Evolutionary conservation across 2,113 vertebrate genomes (phyloP).

Genomic region (Ranitomeya variabilis): DNA sequence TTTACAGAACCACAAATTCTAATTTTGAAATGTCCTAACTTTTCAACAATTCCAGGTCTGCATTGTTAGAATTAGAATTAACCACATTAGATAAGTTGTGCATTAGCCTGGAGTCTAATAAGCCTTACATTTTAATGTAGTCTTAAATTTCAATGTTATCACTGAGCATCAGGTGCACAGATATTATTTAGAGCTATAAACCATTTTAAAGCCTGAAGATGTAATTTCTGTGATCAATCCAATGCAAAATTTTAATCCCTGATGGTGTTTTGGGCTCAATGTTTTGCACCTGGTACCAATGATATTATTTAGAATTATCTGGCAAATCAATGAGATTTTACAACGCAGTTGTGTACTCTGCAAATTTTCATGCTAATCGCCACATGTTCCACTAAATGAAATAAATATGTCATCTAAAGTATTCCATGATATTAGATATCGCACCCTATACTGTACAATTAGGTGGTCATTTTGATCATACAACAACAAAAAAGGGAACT

Average conservation of each 20-base stretch:
- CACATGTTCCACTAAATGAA: background rate
- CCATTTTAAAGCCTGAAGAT: background rate
- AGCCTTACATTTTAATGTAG: background rate
- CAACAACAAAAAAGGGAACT: too few species aligned
- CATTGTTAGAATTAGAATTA: background rate
- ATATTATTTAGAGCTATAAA: constrained; percentile 18
- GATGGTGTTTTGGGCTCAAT: constrained; percentile 1
- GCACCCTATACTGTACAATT: background rate
- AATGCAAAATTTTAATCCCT: background rate
- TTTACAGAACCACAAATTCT: background rate
- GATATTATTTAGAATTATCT: background rate
- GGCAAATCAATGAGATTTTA: constrained; percentile 14
- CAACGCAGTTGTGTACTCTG: background rate
- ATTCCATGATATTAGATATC: background rate
- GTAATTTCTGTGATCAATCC: constrained; percentile 17
- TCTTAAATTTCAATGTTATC: background rate
- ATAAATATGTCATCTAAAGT: background rate
- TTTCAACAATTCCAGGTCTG: background rate
- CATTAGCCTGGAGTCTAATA: background rate
- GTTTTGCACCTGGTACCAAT: constrained; percentile 38
- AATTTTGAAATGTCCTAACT: background rate
- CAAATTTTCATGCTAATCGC: background rate
- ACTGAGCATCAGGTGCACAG: constrained; percentile 13
- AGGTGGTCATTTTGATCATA: too few species aligned
- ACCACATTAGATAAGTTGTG: background rate